Conservation (phyloP, 2,888 invertebrate species). For the Eudemis profundana region DNA sequence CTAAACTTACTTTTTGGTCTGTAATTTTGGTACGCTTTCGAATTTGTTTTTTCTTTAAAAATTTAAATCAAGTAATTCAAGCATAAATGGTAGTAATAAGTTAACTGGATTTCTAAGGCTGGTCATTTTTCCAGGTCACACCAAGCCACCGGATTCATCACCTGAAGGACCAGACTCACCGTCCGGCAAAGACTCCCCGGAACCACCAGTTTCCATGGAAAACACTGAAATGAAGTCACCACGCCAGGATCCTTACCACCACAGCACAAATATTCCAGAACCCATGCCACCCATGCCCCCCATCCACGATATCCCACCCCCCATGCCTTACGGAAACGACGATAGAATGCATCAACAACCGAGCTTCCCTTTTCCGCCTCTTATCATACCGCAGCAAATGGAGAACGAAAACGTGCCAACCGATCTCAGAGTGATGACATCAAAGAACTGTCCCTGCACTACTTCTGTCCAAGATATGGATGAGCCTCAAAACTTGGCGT, state of each 20-base stretch:
- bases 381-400: slow-evolving; percentile 68
- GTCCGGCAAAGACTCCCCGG: slow-evolving; percentile 74
- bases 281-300: slow-evolving; percentile 55
- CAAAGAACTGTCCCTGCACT: slow-evolving; percentile 71
- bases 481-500: slow-evolving; percentile 76
- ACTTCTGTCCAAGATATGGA: slow-evolving; percentile 57
- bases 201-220: slow-evolving; percentile 64
- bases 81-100: no score
- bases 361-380: slow-evolving; percentile 69
- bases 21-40: no score
- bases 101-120: slow-evolving; percentile 28
- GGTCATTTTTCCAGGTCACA: slow-evolving; percentile 64
- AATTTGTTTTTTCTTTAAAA: slow-evolving; percentile 19
- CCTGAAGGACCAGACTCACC: slow-evolving; percentile 77
- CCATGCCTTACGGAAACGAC: slow-evolving; percentile 64
- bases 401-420: slow-evolving; percentile 75
- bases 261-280: slow-evolving; percentile 64
- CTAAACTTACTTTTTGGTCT: no score
- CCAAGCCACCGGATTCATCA: slow-evolving; percentile 77
- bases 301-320: slow-evolving; percentile 66
- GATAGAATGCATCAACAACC: slow-evolving; percentile 72
- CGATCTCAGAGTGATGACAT: slow-evolving; percentile 72
- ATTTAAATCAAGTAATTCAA: no score
- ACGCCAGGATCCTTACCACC: slow-evolving; percentile 71
- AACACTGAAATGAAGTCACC: slow-evolving; percentile 70